A percentile compares a stretch with the other conserved stretches of the same genome.
Evolutionary conservation across 2,113 vertebrate species (phyloP).

Genomic region (Pontoporia blainvillei): DNA sequence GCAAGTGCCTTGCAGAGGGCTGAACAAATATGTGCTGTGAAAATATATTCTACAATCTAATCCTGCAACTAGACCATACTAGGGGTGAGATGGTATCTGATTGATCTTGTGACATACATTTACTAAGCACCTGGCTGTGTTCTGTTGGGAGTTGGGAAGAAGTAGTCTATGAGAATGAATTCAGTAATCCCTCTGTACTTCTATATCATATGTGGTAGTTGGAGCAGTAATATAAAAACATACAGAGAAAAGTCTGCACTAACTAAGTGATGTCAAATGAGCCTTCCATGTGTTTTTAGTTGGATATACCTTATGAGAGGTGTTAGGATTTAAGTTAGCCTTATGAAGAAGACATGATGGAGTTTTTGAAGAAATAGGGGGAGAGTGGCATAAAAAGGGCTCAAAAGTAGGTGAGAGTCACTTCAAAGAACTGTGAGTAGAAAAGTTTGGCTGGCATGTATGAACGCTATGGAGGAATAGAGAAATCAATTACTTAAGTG

Average conservation of each 20-base stretch:
- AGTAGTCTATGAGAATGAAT: background rate
- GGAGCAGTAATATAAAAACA: background rate
- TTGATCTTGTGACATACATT: background rate
- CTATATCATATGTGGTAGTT: background rate
- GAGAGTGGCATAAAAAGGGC: background rate
- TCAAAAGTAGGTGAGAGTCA: background rate
- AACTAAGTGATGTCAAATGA: background rate
- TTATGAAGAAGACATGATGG: background rate
- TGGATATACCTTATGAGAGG: background rate
- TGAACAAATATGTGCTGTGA: background rate
- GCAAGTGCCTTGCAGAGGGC: background rate
- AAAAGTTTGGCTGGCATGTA: background rate
- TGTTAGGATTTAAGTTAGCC: background rate
- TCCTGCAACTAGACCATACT: background rate
- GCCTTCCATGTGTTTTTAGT: background rate
- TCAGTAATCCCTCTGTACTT: background rate
- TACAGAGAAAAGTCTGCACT: background rate
- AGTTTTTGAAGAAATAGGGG: background rate
- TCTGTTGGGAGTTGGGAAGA: background rate
- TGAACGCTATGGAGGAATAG: background rate
- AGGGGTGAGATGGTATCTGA: background rate
- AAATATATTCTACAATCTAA: background rate
- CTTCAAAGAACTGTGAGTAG: background rate
- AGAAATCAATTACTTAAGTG: background rate
- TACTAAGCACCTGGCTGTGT: background rate